A percentile compares a stretch with the other conserved stretches of the same genome.
phyloP scores from a whole-genome alignment of 2,888 invertebrate species.

The Nudaria mundana region DNA sequence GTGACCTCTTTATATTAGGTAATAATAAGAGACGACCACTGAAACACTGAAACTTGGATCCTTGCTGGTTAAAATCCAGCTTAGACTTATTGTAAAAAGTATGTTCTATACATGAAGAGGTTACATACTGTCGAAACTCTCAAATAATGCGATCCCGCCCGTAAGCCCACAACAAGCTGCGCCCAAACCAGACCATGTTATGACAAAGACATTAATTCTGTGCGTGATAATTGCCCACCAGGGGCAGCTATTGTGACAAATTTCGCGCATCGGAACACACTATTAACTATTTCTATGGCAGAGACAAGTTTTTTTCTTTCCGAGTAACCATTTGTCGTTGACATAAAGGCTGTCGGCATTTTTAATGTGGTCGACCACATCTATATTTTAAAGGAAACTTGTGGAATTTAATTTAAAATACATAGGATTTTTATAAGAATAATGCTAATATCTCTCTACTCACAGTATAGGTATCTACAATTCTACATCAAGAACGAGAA shows the following conservation, averaged over 20 bases:
- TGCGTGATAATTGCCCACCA: constrained; percentile 70
- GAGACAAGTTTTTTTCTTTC: constrained; percentile 40
- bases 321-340: constrained; percentile 58
- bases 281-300: constrained; percentile 66
- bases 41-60: no score
- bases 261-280: constrained; percentile 70
- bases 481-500: no score
- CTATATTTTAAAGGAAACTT: constrained; percentile 16
- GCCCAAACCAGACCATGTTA: constrained; percentile 35
- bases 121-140: no score
- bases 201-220: constrained; percentile 70
- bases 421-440: neutral
- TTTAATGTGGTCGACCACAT: constrained; percentile 40
- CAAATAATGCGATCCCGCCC: no score
- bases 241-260: constrained; percentile 64
- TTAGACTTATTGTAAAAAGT: no score
- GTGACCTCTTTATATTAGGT: no score
- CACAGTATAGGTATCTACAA: neutral
- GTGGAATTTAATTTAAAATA: constrained; percentile 4
- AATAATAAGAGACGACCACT: no score
- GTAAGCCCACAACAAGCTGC: constrained; percentile 8
- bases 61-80: no score
- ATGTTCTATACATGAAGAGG: no score
- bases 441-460: neutral
- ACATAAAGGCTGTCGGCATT: constrained; percentile 55